phyloP scores from a whole-genome alignment of 2,888 invertebrate species.

The Phengaris alcon region DNA sequence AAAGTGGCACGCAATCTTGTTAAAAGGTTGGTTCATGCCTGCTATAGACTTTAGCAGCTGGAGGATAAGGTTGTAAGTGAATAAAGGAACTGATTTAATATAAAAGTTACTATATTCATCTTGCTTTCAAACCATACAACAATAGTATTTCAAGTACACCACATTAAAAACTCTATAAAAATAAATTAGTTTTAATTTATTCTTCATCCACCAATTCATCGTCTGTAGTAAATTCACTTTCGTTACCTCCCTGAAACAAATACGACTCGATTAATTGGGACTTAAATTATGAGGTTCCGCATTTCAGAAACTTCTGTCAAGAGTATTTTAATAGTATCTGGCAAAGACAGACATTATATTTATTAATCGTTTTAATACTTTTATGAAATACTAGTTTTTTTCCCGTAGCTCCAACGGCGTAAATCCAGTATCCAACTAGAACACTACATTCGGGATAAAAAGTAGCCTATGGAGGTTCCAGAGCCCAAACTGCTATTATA shows the following conservation, averaged over 20 bases:
- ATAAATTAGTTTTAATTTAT: slow-evolving; percentile 68
- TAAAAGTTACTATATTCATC: slow-evolving; percentile 73
- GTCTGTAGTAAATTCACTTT: slow-evolving; percentile 83
- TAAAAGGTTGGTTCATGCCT: neutral
- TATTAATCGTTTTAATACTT: too few species aligned
- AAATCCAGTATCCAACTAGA: too few species aligned
- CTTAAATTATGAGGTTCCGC: too few species aligned
- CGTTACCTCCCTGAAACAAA: slow-evolving; percentile 72
- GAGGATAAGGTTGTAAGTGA: slow-evolving; percentile 27
- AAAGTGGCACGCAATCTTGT: too few species aligned
- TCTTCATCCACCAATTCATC: slow-evolving; percentile 80
- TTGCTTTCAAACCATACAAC: slow-evolving; percentile 62
- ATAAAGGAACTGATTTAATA: slow-evolving; percentile 53
- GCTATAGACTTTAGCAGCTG: neutral
- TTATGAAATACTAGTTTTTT: too few species aligned
- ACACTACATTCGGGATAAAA: too few species aligned
- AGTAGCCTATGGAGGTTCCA: too few species aligned
- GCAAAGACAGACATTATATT: too few species aligned
- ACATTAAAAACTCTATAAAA: slow-evolving; percentile 76
- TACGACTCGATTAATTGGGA: neutral
- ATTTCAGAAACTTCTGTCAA: too few species aligned
- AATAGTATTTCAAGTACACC: slow-evolving; percentile 55
- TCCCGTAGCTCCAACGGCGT: too few species aligned
- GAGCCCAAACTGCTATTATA: too few species aligned
- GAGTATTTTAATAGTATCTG: too few species aligned